Base-by-base conservation (phyloP, 1,140 invertebrate species). In the Drosophila novamexicana region DNA sequence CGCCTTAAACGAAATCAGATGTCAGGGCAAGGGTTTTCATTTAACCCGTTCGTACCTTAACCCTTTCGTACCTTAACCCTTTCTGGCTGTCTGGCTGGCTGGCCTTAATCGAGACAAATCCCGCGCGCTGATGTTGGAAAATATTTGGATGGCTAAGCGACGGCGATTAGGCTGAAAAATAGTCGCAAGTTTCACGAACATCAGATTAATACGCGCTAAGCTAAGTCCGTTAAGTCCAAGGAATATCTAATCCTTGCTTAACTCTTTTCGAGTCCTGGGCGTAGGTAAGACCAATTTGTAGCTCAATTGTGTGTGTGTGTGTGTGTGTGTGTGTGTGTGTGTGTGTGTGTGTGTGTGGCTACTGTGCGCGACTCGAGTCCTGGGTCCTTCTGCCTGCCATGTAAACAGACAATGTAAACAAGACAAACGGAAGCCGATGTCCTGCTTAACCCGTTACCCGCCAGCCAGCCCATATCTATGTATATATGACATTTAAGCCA, bases 391-490 rank as follows among this genome's bases (percentile, higher is more conserved):
- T 29, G 10, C 16, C 14, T 58, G 40, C 56, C 65, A 67, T 81
- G 84, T 84, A 89, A 88, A 88, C 77, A 89, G 81, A 84, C 71
- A 82, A 84, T 89, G 65, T 84, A 89, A 89, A 89, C 85, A 89
- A 14, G 14, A 14, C 14, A 14, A 14, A 80, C 84, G 84, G 85
- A 89, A 89, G 81, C 84, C 58, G 67, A 37, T 44, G 58, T 29
- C 18, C 32, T 37, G 16, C 81, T 85, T 81, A 86, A 86, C 83
- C 83, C 83, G 68, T 86, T 86, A 63, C 42, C 36, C n/a, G 14
- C 14, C 14, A 14, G 14, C 16, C 47, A 22, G 8, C n/a, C 61
- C 2, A 16, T 62, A 50, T 42, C 22, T n/a, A 12, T 29, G 5
- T 29, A 29, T 29, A 29, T 5, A 29, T 29, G 22, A 29, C 22